Conservation (phyloP, 2,113 vertebrate genomes). For the Podarcis cretensis region DNA sequence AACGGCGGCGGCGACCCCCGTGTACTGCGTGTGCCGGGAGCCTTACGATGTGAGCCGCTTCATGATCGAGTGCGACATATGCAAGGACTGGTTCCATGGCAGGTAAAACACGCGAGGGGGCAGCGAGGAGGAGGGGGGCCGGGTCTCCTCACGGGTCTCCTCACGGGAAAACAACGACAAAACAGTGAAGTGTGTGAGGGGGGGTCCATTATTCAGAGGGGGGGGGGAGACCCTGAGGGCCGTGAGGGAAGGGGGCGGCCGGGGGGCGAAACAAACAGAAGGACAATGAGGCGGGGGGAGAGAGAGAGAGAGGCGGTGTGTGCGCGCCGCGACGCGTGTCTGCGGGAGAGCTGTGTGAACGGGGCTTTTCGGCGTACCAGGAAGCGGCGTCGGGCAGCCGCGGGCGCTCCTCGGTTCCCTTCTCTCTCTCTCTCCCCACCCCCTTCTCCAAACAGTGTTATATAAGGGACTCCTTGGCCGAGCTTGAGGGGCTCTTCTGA, state of each 20-base stretch:
- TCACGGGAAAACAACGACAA: background rate
- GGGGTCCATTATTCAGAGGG: background rate
- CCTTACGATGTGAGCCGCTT: conserved; percentile 97
- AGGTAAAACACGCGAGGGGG: conserved; percentile 75
- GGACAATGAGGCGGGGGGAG: conserved; percentile 33
- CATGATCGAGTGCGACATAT: conserved; percentile 98
- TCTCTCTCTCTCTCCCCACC: conserved; percentile 6
- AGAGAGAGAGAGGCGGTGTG: background rate
- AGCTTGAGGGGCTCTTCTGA: background rate
- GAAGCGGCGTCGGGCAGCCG: conserved; percentile 9
- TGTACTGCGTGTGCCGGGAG: conserved; percentile 98
- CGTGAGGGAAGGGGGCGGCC: background rate
- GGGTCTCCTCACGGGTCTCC: background rate
- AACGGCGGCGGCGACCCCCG: conserved; percentile 70
- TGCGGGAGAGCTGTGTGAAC: no score
- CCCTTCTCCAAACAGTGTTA: background rate
- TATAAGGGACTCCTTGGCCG: conserved; percentile 2
- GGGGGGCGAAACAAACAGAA: background rate
- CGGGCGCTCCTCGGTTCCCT: background rate
- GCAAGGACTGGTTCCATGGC: conserved; percentile 99
- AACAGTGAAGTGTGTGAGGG: background rate
- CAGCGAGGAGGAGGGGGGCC: no score
- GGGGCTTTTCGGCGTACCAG: background rate
- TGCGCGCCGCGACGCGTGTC: background rate
- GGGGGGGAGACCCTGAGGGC: background rate